Evolutionary conservation across 2,797 vertebrate species (phyloP).

Genomic region (Eremophila alpestris): DNA sequence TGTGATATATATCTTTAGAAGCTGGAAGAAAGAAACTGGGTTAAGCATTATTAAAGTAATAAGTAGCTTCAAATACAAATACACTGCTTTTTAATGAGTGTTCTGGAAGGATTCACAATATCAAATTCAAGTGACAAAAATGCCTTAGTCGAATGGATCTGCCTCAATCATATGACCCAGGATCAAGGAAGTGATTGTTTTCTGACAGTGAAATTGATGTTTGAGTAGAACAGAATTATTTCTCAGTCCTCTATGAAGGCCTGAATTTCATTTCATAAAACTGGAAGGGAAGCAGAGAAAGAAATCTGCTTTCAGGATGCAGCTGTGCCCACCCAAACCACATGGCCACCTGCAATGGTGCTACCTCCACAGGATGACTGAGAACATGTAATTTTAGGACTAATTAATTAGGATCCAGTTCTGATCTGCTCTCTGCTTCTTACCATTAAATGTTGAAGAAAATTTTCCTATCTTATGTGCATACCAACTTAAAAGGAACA

Average conservation of each 20-base stretch:
- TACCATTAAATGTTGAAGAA: neutral
- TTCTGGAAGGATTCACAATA: neutral
- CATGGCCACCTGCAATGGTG: neutral
- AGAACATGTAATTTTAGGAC: neutral
- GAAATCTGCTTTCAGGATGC: neutral
- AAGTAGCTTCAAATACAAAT: neutral
- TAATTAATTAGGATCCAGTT: neutral
- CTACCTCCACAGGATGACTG: neutral
- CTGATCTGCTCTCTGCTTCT: neutral
- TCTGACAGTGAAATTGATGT: neutral
- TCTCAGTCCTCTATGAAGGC: neutral
- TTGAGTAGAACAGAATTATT: neutral
- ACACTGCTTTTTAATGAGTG: neutral
- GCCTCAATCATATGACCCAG: neutral
- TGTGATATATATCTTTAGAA: slow-evolving; percentile 1
- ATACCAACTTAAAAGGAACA: neutral
- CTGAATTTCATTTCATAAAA: neutral
- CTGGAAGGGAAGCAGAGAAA: neutral
- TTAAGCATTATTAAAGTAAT: neutral
- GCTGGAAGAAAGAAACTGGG: slow-evolving; percentile 65
- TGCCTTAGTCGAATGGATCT: neutral
- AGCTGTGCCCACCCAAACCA: neutral
- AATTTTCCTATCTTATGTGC: neutral
- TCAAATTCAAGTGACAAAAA: neutral
- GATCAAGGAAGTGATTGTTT: neutral